Evolutionary conservation across 2,113 vertebrate species (phyloP).

Genomic region (Ranitomeya imitator): DNA sequence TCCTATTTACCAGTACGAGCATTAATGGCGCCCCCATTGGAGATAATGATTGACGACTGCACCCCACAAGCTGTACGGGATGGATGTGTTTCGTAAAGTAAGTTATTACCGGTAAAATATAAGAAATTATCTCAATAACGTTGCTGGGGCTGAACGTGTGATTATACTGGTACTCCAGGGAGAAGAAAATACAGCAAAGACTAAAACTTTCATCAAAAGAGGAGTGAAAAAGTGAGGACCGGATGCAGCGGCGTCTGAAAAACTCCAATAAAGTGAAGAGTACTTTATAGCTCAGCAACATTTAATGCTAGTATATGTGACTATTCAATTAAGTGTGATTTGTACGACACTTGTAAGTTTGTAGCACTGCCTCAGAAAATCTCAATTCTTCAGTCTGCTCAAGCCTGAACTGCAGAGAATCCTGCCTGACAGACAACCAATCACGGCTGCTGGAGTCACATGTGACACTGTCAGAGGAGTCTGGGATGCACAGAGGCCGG

Average conservation of each 20-base stretch:
- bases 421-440: no score
- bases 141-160: background rate
- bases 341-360: no score
- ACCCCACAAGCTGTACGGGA: background rate
- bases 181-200: background rate
- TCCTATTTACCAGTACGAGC: background rate
- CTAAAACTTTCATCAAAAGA: constrained; percentile 1
- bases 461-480: no score
- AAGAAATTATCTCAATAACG: background rate
- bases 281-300: no score
- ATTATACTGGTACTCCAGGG: background rate
- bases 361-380: no score
- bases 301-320: no score
- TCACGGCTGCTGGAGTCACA: no score
- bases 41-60: background rate
- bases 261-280: background rate
- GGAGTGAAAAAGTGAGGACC: background rate
- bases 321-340: no score
- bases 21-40: background rate
- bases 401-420: no score
- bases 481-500: no score
- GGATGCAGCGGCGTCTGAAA: background rate
- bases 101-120: background rate
- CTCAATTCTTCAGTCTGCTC: no score
- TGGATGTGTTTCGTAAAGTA: background rate